phyloP scores from a whole-genome alignment of 2,113 vertebrate genomes.

The Gorsachius goisagi region DNA sequence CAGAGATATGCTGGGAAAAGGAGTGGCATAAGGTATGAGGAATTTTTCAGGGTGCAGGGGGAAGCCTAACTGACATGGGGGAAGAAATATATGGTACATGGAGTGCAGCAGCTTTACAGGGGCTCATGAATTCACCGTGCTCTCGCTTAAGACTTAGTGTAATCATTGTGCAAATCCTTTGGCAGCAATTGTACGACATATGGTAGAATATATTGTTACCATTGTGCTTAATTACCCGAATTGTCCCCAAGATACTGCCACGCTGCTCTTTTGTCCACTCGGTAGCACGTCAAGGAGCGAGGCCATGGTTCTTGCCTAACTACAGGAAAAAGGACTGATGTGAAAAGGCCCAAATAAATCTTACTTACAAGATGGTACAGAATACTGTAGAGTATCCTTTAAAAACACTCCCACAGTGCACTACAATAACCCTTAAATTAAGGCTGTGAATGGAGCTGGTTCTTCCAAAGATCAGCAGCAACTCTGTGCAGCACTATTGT shows the following conservation, averaged over 20 bases:
- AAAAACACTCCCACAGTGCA: not conserved
- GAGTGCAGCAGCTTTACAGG: not conserved
- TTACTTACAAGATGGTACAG: not conserved
- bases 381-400: not conserved
- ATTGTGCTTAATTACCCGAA: not conserved
- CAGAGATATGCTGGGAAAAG: not conserved
- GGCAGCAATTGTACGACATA: not conserved
- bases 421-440: not conserved
- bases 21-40: not conserved
- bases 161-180: not conserved
- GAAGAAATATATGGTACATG: not conserved
- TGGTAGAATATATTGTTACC: not conserved
- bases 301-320: not conserved
- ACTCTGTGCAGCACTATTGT: not conserved
- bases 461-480: conserved; percentile 8
- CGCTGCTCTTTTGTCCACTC: not conserved
- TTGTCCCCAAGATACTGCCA: not conserved
- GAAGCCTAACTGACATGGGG: not conserved
- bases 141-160: not conserved
- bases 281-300: not conserved
- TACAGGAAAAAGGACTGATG: not conserved
- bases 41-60: not conserved
- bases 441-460: not conserved
- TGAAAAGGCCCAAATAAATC: not conserved
- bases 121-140: not conserved